Percentiles rank a stretch among this genome's conserved stretches.
These are phyloP conservation scores for Semnornis frantzii DNA, from an alignment of 2,113 vertebrate genomes.

Conservation along the genomic window DNA sequence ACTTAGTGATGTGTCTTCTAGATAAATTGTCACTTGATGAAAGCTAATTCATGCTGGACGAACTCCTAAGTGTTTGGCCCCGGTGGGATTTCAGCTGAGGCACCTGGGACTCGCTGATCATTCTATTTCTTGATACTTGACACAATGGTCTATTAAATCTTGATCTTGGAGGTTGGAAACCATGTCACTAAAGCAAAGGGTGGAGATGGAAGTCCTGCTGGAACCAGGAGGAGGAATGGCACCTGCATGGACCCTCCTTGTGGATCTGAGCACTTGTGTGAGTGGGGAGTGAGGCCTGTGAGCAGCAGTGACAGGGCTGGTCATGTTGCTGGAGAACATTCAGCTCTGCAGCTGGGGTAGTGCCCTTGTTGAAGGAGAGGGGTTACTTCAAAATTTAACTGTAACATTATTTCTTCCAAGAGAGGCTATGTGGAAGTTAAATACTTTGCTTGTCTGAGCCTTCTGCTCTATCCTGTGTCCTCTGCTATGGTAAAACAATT, in stretches of 20 bases:
- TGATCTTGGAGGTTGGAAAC: slow-evolving; percentile 30
- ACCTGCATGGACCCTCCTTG: background rate
- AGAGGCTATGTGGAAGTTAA: slow-evolving; percentile 4
- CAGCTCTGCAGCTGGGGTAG: slow-evolving; percentile 16
- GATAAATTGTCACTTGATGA: slow-evolving; percentile 73
- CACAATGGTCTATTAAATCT: slow-evolving; percentile 43
- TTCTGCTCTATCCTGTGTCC: slow-evolving; percentile 64
- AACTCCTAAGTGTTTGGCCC: slow-evolving; percentile 26
- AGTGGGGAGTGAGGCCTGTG: background rate
- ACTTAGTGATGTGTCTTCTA: slow-evolving; percentile 75
- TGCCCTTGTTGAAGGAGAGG: background rate
- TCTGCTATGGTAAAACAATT: slow-evolving; percentile 59
- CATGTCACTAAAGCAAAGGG: background rate
- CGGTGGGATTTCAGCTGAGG: background rate
- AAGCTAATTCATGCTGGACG: slow-evolving; percentile 54
- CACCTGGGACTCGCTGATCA: slow-evolving; percentile 4
- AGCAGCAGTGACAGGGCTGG: background rate
- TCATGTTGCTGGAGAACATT: background rate
- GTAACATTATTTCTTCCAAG: slow-evolving; percentile 1
- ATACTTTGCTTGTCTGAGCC: slow-evolving; percentile 51
- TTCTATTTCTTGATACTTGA: slow-evolving; percentile 40
- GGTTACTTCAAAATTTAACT: slow-evolving; percentile 19
- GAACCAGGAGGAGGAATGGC: background rate
- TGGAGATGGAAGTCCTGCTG: slow-evolving; percentile 9
- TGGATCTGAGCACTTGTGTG: background rate